phyloP scores from a whole-genome alignment of 2,888 invertebrate species.

The Drosophila recens region DNA sequence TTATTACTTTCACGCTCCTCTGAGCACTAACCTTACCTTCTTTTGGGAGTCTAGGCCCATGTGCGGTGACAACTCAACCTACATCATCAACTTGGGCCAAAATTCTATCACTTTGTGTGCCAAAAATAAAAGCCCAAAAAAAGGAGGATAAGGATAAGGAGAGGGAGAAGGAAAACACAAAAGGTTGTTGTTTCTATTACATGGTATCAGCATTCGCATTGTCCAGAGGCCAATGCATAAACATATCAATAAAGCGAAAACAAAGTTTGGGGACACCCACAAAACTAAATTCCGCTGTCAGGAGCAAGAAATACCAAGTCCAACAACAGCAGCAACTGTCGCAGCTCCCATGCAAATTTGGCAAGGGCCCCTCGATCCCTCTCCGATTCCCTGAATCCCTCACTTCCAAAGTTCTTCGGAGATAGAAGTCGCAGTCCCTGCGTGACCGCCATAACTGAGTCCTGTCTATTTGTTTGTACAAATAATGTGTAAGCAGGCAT shows the following conservation, averaged over 20 bases:
- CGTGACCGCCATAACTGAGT: slow-evolving; percentile 55
- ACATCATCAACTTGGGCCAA: slow-evolving; percentile 30
- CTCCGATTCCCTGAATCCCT: slow-evolving; percentile 16
- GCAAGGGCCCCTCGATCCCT: too few species aligned
- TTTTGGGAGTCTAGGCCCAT: slow-evolving; percentile 25
- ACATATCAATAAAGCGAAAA: slow-evolving; percentile 75
- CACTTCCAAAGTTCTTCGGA: not conserved
- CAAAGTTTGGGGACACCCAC: slow-evolving; percentile 32
- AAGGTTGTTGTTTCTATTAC: slow-evolving; percentile 24
- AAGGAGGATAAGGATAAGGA: not conserved
- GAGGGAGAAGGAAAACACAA: not conserved
- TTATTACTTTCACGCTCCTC: slow-evolving; percentile 72
- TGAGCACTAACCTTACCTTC: slow-evolving; percentile 46
- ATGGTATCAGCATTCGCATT: slow-evolving; percentile 27
- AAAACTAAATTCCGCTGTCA: slow-evolving; percentile 46
- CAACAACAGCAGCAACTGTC: slow-evolving; percentile 67
- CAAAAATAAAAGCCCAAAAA: slow-evolving; percentile 5
- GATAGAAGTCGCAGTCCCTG: slow-evolving; percentile 22
- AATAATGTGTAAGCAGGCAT: slow-evolving; percentile 82
- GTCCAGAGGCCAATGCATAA: slow-evolving; percentile 64
- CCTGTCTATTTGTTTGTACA: slow-evolving; percentile 76
- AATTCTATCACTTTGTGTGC: slow-evolving; percentile 18
- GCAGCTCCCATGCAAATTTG: slow-evolving; percentile 66
- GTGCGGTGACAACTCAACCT: slow-evolving; percentile 37
- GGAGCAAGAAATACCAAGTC: slow-evolving; percentile 30